Base-by-base conservation (phyloP, 2,888 invertebrate genomes). In the Andrena bicolor region DNA sequence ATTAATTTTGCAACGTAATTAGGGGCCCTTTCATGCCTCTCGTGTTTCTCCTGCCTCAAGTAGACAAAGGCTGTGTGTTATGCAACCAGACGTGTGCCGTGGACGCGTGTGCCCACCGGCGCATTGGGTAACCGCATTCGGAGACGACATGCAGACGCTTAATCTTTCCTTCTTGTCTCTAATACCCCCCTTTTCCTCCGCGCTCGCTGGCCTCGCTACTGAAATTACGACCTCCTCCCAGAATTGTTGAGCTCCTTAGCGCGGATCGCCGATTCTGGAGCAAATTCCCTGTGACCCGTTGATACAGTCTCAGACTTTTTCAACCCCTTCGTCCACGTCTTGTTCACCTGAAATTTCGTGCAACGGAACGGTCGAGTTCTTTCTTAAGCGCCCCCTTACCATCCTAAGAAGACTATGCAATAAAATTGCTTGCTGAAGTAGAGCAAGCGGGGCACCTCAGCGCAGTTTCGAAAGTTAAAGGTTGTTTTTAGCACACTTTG, bases 1-100 rank as follows among this genome's bases (percentile, higher is more conserved):
- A 78, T 87, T 87, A 85, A 85, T 87, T 78, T 76, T 74, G 76
- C 66, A 76, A 87, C 61, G 80, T 85, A 87, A 87, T 86, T 86
- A 83, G 77, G 76, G 74, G 61, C 82, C 74, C 60, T 78, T 86
- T 76, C 82, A 63, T 73, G 66, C 41, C 23, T 20, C 41, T 2
- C 65, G 32, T 64, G 49, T 60, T 79, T 68, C 65, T 75, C 68
- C 78, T 85, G 35, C 61, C 48, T 58, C 49, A 58, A 32, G 49
- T 56, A 75, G 74, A 86, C 84, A 83, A 82, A 82, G 82, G 68
- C 32, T 13, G 5, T 69, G 70, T 48, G 70, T 76, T 69, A 64
- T 20, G 53, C 72, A 72, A n/a, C 58, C 64, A 32, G 28, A 20
- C 58, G 48, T 76, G 78, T 73, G 41, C 8, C 63, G 26, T 61